These are phyloP conservation scores for Ceratina australensis DNA, from an alignment of 1,140 invertebrate species.

Conservation along the genomic window DNA sequence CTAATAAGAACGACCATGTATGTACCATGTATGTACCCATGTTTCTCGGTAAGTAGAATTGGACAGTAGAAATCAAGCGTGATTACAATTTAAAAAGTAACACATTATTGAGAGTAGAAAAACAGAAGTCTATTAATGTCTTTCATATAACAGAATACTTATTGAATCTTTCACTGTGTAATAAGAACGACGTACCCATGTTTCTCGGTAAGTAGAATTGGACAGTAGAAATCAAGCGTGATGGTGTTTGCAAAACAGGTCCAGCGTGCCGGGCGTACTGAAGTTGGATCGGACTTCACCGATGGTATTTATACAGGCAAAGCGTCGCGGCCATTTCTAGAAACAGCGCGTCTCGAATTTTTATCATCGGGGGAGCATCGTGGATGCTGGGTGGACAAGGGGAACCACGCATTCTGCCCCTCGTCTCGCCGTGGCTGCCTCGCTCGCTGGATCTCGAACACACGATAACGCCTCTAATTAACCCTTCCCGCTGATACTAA, in stretches of 20 bases:
- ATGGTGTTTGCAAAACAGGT: background rate
- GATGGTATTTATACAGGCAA: slow-evolving; percentile 58
- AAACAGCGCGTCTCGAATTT: slow-evolving; percentile 19
- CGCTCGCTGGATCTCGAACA: slow-evolving; percentile 7
- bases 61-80: background rate
- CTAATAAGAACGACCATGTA: slow-evolving; percentile 6
- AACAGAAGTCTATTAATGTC: no score
- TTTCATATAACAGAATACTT: no score
- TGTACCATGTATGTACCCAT: no score
- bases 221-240: background rate
- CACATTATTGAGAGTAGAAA: no score
- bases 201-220: background rate
- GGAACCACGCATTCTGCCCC: background rate
- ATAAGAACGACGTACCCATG: slow-evolving; percentile 47
- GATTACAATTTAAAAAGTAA: no score
- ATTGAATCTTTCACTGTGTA: background rate
- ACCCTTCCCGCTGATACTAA: slow-evolving; percentile 42
- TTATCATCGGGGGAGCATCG: slow-evolving; percentile 12
- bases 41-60: background rate
- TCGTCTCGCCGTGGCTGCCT: background rate
- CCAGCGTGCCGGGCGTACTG: slow-evolving; percentile 34
- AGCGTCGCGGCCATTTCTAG: slow-evolving; percentile 19
- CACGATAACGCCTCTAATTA: slow-evolving; percentile 52
- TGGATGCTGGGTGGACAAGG: slow-evolving; percentile 19
- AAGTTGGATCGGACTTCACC: slow-evolving; percentile 8